Conservation (phyloP, 2,888 invertebrate species). For the Prosopocoilus inquinatus region DNA sequence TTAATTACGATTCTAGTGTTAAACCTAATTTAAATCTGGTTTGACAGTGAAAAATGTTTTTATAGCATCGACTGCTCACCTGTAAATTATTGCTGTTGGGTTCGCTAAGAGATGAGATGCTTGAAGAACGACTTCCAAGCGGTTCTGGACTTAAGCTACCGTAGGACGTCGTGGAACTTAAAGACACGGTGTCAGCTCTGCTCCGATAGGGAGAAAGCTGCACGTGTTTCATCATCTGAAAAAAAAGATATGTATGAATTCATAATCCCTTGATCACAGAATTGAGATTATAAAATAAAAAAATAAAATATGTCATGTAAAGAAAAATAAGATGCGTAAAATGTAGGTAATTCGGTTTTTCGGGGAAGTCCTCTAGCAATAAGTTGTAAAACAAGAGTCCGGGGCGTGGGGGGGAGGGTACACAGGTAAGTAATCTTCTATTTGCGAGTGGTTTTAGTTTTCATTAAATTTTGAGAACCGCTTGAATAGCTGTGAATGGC, state of each 20-base stretch:
- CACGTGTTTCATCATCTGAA: constrained; percentile 86
- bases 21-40: background rate
- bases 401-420: too few species aligned
- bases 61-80: constrained; percentile 33
- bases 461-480: too few species aligned
- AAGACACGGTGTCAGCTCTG: constrained; percentile 79
- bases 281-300: too few species aligned
- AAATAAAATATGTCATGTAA: too few species aligned
- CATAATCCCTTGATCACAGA: too few species aligned
- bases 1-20: background rate
- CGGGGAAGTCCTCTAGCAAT: too few species aligned
- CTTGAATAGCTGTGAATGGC: too few species aligned
- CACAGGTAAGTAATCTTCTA: too few species aligned
- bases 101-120: constrained; percentile 63
- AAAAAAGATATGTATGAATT: constrained; percentile 33
- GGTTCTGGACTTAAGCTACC: constrained; percentile 72
- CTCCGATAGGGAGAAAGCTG: constrained; percentile 84
- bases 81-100: constrained; percentile 47
- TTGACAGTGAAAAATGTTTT: background rate
- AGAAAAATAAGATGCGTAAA: too few species aligned
- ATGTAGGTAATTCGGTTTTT: too few species aligned
- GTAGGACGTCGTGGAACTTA: constrained; percentile 73
- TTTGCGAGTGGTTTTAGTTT: too few species aligned
- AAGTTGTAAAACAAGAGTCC: too few species aligned
- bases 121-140: constrained; percentile 67